Conservation (phyloP, 1,140 invertebrate genomes). For the Drosophila bocki region DNA sequence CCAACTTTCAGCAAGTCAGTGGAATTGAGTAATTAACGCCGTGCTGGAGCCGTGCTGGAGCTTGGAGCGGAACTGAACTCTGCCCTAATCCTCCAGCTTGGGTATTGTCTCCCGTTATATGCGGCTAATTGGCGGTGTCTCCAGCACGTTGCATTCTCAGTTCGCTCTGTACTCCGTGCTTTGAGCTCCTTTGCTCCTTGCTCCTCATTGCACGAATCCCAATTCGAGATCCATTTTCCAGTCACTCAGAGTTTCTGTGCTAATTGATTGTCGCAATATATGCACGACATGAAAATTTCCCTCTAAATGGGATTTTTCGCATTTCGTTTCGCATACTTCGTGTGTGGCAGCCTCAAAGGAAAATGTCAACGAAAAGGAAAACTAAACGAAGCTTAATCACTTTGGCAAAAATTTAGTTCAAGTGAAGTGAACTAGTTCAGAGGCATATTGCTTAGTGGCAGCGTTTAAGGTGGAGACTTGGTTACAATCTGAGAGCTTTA, state of each 20-base stretch:
- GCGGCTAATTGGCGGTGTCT: conserved; percentile 72
- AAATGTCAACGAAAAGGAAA: conserved; percentile 29
- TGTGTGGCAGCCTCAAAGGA: conserved; percentile 27
- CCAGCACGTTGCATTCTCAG: conserved; percentile 49
- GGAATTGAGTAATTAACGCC: conserved; percentile 80
- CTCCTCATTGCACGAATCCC: conserved; percentile 20
- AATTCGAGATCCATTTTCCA: conserved; percentile 38
- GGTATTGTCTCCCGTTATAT: conserved; percentile 75
- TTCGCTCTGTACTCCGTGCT: not conserved
- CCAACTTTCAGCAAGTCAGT: conserved; percentile 63
- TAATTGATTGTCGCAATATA: conserved; percentile 56
- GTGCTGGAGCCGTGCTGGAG: conserved; percentile 8
- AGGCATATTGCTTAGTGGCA: not conserved
- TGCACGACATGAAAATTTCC: conserved; percentile 49
- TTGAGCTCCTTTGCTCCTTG: not conserved
- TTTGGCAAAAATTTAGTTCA: conserved; percentile 28
- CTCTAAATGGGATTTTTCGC: conserved; percentile 49
- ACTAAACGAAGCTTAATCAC: conserved; percentile 35
- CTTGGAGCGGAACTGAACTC: conserved; percentile 23
- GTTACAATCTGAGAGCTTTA: not conserved
- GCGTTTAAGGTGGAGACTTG: not conserved
- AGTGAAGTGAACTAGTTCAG: conserved; percentile 43
- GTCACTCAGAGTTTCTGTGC: conserved; percentile 35
- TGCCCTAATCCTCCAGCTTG: conserved; percentile 60
- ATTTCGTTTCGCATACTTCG: conserved; percentile 35